Percentiles rank a stretch among this genome's conserved stretches.
These are phyloP conservation scores for Haliclona indistincta DNA, from an alignment of 37 sponge, comb jelly and placozoan species.

Conservation along the genomic window DNA sequence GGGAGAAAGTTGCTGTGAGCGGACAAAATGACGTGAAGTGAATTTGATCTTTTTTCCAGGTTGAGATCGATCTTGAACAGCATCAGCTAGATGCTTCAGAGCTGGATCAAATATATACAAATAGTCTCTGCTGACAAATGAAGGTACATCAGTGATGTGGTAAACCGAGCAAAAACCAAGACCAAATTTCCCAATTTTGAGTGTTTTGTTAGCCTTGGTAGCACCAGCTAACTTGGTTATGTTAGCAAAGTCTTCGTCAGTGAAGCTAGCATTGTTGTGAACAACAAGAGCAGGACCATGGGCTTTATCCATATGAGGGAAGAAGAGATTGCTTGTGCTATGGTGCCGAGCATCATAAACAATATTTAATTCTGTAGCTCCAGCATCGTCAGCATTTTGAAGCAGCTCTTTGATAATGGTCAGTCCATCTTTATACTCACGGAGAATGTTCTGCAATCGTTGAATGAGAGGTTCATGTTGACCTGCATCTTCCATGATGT, in stretches of 20 bases:
- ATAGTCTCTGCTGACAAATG: conserved; percentile 57
- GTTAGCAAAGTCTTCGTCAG: conserved; percentile 79
- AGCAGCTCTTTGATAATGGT: conserved; percentile 74
- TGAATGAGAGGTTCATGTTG: conserved; percentile 64
- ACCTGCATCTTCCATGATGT: conserved; percentile 61
- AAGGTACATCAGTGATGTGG: conserved; percentile 50
- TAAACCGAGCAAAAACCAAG: conserved; percentile 80
- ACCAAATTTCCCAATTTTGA: conserved; percentile 89
- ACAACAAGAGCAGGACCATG: conserved; percentile 74
- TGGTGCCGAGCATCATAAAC: conserved; percentile 57
- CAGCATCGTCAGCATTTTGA: conserved; percentile 90
- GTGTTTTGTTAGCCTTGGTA: conserved; percentile 53
- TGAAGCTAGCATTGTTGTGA: conserved; percentile 59
- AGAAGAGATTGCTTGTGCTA: conserved; percentile 28
- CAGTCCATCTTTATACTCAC: conserved; percentile 74
- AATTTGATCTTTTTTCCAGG: conserved; percentile 56
- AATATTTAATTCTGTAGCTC: conserved; percentile 68
- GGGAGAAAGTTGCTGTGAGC: conserved; percentile 45
- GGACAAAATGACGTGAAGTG: neutral
- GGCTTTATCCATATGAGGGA: conserved; percentile 49
- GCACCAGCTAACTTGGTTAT: conserved; percentile 77
- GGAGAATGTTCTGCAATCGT: conserved; percentile 67
- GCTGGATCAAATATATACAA: conserved; percentile 75
- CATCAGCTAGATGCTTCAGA: conserved; percentile 28
- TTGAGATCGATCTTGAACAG: conserved; percentile 18